Percentiles rank a stretch among this genome's conserved stretches.
Evolutionary conservation across 2,888 invertebrate species (phyloP).

Genomic region (Fabriciana adippe): DNA sequence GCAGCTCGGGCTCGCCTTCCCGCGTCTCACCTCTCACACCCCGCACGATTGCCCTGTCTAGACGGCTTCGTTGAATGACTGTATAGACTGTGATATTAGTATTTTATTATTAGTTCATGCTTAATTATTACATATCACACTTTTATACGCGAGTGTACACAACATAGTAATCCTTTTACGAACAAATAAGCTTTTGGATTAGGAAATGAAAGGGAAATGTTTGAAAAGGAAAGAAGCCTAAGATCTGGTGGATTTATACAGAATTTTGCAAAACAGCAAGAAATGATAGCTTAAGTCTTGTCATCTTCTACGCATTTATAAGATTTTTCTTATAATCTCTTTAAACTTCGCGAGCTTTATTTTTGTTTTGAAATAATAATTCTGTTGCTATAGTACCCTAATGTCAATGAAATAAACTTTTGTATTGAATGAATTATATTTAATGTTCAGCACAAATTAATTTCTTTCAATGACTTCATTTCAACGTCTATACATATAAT

Average conservation of each 20-base stretch:
- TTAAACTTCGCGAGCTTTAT: background rate
- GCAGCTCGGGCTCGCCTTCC: too few species aligned
- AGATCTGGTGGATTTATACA: conserved; percentile 34
- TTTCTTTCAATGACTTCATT: too few species aligned
- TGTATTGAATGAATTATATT: too few species aligned
- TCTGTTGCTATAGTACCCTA: background rate
- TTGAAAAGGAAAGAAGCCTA: conserved; percentile 34
- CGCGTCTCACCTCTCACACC: too few species aligned
- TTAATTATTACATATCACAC: background rate
- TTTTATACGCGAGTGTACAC: conserved; percentile 25
- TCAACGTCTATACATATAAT: too few species aligned
- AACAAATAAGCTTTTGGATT: conserved; percentile 40
- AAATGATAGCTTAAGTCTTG: conserved; percentile 33
- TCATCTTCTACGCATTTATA: conserved; percentile 20
- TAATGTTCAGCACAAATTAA: too few species aligned
- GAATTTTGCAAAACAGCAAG: conserved; percentile 24
- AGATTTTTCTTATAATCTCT: conserved; percentile 24
- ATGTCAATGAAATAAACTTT: too few species aligned
- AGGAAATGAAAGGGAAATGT: conserved; percentile 40
- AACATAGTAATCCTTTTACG: conserved; percentile 36
- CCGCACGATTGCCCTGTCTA: too few species aligned
- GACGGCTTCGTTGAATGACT: too few species aligned
- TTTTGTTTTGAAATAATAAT: conserved; percentile 6
- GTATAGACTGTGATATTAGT: too few species aligned
- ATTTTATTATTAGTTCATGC: too few species aligned